phyloP scores from a whole-genome alignment of 2,113 vertebrate species.

The Brevimyrus niger region DNA sequence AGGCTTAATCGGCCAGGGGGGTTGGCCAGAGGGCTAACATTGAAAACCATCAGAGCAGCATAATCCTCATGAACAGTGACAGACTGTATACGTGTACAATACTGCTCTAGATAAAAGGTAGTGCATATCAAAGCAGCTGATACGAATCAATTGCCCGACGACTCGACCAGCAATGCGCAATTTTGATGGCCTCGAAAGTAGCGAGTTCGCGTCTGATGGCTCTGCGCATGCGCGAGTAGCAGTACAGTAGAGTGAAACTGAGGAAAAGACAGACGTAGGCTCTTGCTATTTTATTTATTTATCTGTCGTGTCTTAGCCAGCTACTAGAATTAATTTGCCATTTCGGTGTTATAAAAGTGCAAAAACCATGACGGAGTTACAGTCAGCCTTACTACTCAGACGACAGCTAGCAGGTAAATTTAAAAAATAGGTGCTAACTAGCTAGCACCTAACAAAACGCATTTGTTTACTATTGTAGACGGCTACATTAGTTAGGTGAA shows the following conservation, averaged over 20 bases:
- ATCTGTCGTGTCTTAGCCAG: neutral
- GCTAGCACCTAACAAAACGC: neutral
- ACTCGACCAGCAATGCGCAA: neutral
- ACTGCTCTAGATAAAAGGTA: neutral
- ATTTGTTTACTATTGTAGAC: neutral
- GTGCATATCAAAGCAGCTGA: neutral
- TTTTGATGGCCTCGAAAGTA: neutral
- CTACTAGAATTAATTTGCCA: neutral
- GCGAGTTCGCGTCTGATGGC: neutral
- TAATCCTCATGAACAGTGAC: neutral
- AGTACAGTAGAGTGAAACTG: constrained; percentile 2
- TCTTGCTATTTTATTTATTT: constrained; percentile 12
- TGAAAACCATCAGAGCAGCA: neutral
- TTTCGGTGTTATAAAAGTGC: constrained; percentile 20
- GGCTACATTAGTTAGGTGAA: neutral
- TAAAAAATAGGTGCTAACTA: constrained; percentile 15
- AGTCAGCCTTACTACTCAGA: constrained; percentile 89
- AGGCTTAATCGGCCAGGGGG: neutral
- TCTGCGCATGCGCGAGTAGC: constrained; percentile 14
- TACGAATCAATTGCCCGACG: neutral
- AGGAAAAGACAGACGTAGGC: constrained; percentile 9
- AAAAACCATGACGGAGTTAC: constrained; percentile 83
- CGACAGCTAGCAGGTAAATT: constrained; percentile 92
- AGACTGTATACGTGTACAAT: neutral
- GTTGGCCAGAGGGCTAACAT: neutral